Base-by-base conservation (phyloP, 2,113 vertebrate species). In the Hucho hucho region DNA sequence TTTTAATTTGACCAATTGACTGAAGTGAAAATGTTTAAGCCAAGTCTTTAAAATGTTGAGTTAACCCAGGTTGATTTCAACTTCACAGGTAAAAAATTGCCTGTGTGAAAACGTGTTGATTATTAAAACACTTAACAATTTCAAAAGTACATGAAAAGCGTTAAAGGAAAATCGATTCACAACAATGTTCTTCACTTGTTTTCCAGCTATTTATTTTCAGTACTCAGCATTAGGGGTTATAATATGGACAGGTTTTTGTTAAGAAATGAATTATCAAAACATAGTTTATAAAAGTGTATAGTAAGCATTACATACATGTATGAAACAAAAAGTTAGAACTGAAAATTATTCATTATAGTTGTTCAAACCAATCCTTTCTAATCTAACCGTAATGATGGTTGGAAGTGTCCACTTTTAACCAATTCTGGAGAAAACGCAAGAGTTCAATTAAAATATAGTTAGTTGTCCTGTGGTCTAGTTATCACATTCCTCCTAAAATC, bases 191-290 rank as follows among this genome's bases (percentile, higher is more conserved):
- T 70, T 70, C 13, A 18, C 70, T 66, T 67, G 66, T 70, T 68
- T 29, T 87, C 83, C 83, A 90, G 80, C 86, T 90, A 90, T 91
- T 92, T 93, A 92, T 92, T 92, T 87, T 92, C 89, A 91, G 89
- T 91, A 89, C 88, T 93, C 90, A 90, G 92, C 92, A 91, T 85
- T 91, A 88, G 85, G 86, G 87, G 91, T 92, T 93, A 93, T 93
- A 93, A 88, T 93, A 89, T 91, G 91, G 91, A 93, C 91, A 92
- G 67, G 90, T 87, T 90, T 90, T 86, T 89, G 91, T 93, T 93
- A 91, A 88, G 90, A 92, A 92, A 93, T 90, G 80, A 92, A 91
- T 92, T 93, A 93, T 93, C 90, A 93, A 93, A 93, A 93, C 88
- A 91, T 37, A 43, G 89, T 90, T 92, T 93, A 92, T 90, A 93